These are phyloP conservation scores for Menidia beryllina DNA, from an alignment of 2,113 vertebrate species.

Conservation along the genomic window DNA sequence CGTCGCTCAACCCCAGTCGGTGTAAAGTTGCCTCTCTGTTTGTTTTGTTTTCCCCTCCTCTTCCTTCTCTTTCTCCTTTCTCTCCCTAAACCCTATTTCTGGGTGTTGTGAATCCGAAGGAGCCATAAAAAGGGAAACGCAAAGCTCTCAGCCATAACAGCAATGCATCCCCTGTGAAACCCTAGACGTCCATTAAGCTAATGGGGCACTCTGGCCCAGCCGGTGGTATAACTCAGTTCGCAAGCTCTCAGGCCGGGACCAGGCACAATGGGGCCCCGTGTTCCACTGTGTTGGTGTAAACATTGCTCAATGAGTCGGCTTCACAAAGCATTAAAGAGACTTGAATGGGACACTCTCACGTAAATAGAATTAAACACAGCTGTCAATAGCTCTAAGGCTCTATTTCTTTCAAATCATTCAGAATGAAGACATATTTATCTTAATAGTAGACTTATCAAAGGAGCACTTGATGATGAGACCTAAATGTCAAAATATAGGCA, in stretches of 20 bases:
- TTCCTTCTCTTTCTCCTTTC: constrained; percentile 33
- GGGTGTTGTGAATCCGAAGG: constrained; percentile 80
- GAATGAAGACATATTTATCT: constrained; percentile 20
- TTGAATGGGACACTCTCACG: constrained; percentile 65
- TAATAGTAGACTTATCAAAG: background rate
- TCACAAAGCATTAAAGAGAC: constrained; percentile 74
- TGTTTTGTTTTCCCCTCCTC: constrained; percentile 67
- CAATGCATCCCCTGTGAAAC: constrained; percentile 82
- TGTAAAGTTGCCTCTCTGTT: constrained; percentile 67
- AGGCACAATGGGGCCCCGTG: constrained; percentile 58
- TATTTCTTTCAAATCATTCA: constrained; percentile 28
- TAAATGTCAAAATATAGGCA: background rate
- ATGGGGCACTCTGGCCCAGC: constrained; percentile 81
- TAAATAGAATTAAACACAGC: constrained; percentile 70
- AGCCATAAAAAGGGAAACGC: constrained; percentile 81
- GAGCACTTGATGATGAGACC: background rate
- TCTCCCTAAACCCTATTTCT: constrained; percentile 62
- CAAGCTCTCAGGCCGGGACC: constrained; percentile 51
- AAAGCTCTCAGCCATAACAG: constrained; percentile 83
- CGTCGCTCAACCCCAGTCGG: constrained; percentile 12
- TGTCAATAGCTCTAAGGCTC: constrained; percentile 54
- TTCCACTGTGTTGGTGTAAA: constrained; percentile 78
- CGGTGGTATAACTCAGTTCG: constrained; percentile 69
- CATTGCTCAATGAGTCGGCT: constrained; percentile 70
- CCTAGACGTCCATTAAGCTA: constrained; percentile 85